phyloP scores from a whole-genome alignment of 2,113 vertebrate species.

The Laticauda colubrina region DNA sequence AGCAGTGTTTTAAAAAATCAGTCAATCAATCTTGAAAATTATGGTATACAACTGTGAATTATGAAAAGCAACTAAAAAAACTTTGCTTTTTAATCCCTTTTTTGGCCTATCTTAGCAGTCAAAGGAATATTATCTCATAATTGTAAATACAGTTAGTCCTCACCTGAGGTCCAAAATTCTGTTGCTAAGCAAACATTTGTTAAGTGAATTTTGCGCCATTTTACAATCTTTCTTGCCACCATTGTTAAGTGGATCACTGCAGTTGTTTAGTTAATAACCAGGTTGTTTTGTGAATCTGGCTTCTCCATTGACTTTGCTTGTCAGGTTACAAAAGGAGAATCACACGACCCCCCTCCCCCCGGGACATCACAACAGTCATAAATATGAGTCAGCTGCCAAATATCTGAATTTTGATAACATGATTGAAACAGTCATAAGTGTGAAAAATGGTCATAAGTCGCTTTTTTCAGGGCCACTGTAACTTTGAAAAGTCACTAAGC shows the following conservation, averaged over 20 bases:
- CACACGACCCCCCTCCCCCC: not conserved
- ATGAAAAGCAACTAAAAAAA: not conserved
- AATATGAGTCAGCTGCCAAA: not conserved
- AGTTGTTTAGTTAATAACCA: not conserved
- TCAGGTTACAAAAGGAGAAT: not conserved
- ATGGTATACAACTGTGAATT: not conserved
- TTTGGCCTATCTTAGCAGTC: not conserved
- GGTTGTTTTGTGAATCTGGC: not conserved
- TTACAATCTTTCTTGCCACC: not conserved
- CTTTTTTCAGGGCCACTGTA: not conserved
- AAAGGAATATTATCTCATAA: not conserved
- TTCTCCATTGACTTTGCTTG: not conserved
- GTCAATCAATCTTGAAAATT: not conserved
- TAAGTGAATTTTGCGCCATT: not conserved
- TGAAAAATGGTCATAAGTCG: not conserved
- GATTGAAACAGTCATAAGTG: not conserved
- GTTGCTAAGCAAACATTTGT: not conserved
- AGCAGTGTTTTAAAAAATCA: not conserved
- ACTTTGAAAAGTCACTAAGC: not conserved
- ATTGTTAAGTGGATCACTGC: not conserved
- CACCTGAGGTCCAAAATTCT: not conserved
- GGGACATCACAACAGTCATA: not conserved
- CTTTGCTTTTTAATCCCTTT: not conserved
- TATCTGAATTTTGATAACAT: not conserved
- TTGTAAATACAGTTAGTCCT: not conserved